A percentile compares a stretch with the other conserved stretches of the same genome.
Conservation (phyloP, 1,140 invertebrate genomes). For the Pachypeltis micranthus region DNA sequence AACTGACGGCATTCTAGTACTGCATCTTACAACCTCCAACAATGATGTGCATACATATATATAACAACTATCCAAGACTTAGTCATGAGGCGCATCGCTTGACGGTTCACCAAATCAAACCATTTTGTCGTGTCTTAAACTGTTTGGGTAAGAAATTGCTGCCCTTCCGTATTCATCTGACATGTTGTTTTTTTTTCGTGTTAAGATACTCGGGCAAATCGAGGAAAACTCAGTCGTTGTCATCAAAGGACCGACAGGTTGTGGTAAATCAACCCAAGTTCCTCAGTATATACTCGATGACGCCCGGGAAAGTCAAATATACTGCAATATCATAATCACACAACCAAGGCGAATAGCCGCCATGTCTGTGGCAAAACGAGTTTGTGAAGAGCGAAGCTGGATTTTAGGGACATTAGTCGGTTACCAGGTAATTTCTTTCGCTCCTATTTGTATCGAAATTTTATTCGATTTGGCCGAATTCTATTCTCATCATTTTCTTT, state of each 20-base stretch:
- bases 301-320: slow-evolving; percentile 41
- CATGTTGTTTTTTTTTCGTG: slow-evolving; percentile 28
- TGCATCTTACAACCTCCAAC: too few species aligned
- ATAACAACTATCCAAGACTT: too few species aligned
- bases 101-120: not conserved
- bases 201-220: slow-evolving; percentile 49
- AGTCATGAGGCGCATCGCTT: not conserved
- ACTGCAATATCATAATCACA: slow-evolving; percentile 76
- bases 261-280: slow-evolving; percentile 68
- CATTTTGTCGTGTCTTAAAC: too few species aligned
- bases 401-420: slow-evolving; percentile 65
- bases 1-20: too few species aligned
- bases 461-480: not conserved
- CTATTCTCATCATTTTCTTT: not conserved
- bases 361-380: slow-evolving; percentile 63
- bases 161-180: not conserved
- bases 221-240: slow-evolving; percentile 56
- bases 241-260: slow-evolving; percentile 80
- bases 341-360: slow-evolving; percentile 79
- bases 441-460: not conserved
- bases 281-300: slow-evolving; percentile 79
- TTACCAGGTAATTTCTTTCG: slow-evolving; percentile 59
- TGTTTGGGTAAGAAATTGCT: not conserved
- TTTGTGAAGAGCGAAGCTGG: slow-evolving; percentile 65
- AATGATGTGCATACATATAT: too few species aligned